Evolutionary conservation across 1,140 invertebrate genomes (phyloP).

Genomic region (Cepaea nemoralis): DNA sequence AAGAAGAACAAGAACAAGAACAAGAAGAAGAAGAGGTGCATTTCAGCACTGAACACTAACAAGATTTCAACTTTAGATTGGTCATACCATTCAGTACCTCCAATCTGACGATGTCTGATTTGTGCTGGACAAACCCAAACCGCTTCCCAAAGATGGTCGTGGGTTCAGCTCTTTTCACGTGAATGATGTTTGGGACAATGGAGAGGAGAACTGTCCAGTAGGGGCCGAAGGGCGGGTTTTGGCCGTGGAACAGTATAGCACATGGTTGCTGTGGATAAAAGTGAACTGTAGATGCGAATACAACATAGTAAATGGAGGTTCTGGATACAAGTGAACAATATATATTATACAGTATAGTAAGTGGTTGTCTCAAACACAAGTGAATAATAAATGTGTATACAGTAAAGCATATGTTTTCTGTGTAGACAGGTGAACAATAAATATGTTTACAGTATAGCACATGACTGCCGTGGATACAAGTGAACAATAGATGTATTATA

Average conservation of each 20-base stretch:
- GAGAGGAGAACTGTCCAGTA: neutral
- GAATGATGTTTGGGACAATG: neutral
- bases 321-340: too few species aligned
- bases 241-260: slow-evolving; percentile 16
- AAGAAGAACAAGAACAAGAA: neutral
- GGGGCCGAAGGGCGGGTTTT: neutral
- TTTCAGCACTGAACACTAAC: neutral
- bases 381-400: too few species aligned
- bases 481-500: too few species aligned
- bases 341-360: too few species aligned
- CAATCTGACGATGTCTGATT: slow-evolving; percentile 13
- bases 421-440: too few species aligned
- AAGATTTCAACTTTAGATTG: neutral
- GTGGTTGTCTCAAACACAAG: too few species aligned
- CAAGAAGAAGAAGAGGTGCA: neutral
- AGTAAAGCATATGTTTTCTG: too few species aligned
- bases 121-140: slow-evolving; percentile 8
- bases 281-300: too few species aligned
- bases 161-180: neutral
- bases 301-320: too few species aligned
- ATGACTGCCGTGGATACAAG: too few species aligned
- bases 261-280: slow-evolving; percentile 14
- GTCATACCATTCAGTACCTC: slow-evolving; percentile 6
- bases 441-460: too few species aligned
- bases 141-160: neutral